Conservation (phyloP, 2,113 vertebrate species). For the Hippocampus guttulatus region DNA sequence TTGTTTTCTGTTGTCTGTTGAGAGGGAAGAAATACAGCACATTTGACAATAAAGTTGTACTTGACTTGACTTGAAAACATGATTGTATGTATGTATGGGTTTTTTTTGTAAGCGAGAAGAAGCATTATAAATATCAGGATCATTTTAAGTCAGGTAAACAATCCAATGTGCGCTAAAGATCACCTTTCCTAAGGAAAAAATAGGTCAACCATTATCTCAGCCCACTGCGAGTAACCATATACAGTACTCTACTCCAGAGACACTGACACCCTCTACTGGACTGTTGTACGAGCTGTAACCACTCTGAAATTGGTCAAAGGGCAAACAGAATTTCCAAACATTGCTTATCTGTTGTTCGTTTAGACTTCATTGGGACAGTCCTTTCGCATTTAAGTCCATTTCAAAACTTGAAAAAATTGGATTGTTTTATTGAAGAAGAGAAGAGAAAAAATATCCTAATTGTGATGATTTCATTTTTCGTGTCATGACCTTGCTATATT, state of each 20-base stretch:
- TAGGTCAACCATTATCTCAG: neutral
- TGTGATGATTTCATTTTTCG: neutral
- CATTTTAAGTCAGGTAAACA: neutral
- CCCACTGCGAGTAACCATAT: constrained; percentile 34
- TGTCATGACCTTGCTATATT: neutral
- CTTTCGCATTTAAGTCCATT: neutral
- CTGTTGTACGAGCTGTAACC: neutral
- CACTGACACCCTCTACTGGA: neutral
- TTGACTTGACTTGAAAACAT: neutral
- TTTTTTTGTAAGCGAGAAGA: neutral
- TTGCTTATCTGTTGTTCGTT: neutral
- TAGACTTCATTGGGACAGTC: neutral
- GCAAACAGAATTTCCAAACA: neutral
- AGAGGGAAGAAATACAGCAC: no score
- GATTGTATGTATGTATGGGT: neutral
- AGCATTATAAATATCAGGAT: neutral
- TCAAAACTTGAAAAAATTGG: neutral
- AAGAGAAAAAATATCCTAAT: neutral
- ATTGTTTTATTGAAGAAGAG: neutral
- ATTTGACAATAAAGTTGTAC: no score
- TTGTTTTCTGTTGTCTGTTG: no score
- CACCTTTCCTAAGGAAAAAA: constrained; percentile 3
- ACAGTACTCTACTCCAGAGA: neutral
- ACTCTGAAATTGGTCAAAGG: neutral
- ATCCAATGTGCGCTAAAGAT: constrained; percentile 41